Percentiles rank a stretch among this genome's conserved stretches.
Conservation (phyloP, 1,140 invertebrate genomes). For the Drosophila willistoni region DNA sequence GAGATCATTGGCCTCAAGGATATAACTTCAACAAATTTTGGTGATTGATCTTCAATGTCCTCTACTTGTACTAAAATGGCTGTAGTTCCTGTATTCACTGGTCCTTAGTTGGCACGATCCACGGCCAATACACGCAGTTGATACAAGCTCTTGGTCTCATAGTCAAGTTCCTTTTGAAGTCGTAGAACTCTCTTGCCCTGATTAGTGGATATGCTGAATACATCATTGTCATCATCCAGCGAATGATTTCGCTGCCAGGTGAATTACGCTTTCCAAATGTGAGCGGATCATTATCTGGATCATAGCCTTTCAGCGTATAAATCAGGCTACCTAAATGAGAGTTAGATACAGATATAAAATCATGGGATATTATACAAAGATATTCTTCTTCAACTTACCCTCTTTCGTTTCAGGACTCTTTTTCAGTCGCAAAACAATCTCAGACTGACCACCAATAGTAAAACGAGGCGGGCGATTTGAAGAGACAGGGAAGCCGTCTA, state of each 20-base stretch:
- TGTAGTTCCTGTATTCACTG: conserved; percentile 92
- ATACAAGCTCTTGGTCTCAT: conserved; percentile 94
- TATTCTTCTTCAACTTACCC: conserved; percentile 85
- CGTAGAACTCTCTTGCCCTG: conserved; percentile 94
- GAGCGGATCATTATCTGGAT: conserved; percentile 93
- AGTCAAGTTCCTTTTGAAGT: conserved; percentile 91
- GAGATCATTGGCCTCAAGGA: conserved; percentile 89
- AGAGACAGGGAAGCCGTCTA: too few species aligned
- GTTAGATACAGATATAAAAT: neutral
- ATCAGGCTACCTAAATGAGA: conserved; percentile 89
- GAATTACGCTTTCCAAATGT: conserved; percentile 92
- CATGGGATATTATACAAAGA: neutral
- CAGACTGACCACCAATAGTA: conserved; percentile 92
- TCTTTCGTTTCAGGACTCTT: conserved; percentile 93
- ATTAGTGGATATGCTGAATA: conserved; percentile 92
- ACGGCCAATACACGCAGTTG: conserved; percentile 93
- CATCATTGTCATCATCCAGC: conserved; percentile 90
- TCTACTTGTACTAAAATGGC: conserved; percentile 93
- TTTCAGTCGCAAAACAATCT: conserved; percentile 94
- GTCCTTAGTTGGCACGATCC: conserved; percentile 90
- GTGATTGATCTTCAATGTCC: conserved; percentile 95
- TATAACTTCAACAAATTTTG: conserved; percentile 95
- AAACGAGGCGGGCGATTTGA: conserved; percentile 91
- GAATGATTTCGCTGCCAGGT: conserved; percentile 91
- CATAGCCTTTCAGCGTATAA: conserved; percentile 91